Evolutionary conservation across 1,140 invertebrate species (phyloP).

Genomic region (Melitaea cinxia): DNA sequence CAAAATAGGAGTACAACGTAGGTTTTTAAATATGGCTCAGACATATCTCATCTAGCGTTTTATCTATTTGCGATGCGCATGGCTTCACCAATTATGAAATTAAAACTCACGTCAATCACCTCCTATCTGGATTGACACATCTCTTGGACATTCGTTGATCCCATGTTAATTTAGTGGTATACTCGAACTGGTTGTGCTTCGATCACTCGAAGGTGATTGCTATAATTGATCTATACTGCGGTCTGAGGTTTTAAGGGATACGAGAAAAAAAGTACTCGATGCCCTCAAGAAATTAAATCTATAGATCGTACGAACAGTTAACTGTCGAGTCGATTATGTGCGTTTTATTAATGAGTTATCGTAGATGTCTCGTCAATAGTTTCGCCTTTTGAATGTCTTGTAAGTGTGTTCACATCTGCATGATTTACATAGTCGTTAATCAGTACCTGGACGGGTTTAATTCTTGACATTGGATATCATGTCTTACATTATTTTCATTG

Average conservation of each 20-base stretch:
- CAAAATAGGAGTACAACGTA: too few species aligned
- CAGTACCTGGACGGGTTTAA: constrained; percentile 17
- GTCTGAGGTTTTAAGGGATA: constrained; percentile 19
- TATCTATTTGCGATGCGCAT: constrained; percentile 35
- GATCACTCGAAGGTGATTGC: constrained; percentile 39
- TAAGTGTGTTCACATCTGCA: constrained; percentile 18
- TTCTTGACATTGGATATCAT: constrained; percentile 23
- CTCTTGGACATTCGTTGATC: constrained; percentile 44
- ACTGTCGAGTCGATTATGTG: constrained; percentile 3
- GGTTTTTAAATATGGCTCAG: constrained; percentile 5
- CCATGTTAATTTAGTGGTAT: constrained; percentile 48
- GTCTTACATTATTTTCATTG: constrained; percentile 26
- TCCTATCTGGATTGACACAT: constrained; percentile 54
- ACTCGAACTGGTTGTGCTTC: constrained; percentile 45
- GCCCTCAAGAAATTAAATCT: constrained; percentile 9
- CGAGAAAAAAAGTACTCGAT: constrained; percentile 4
- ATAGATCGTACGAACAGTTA: not conserved
- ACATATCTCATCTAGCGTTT: constrained; percentile 22
- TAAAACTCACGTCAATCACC: constrained; percentile 54
- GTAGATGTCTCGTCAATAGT: constrained; percentile 6
- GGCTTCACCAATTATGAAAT: constrained; percentile 57
- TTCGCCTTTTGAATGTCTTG: constrained; percentile 13
- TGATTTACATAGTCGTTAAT: constrained; percentile 30
- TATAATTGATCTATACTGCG: constrained; percentile 46
- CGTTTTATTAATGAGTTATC: not conserved